Evolutionary conservation across 2,888 invertebrate genomes (phyloP).

Genomic region (Aspidiotus rigidus): DNA sequence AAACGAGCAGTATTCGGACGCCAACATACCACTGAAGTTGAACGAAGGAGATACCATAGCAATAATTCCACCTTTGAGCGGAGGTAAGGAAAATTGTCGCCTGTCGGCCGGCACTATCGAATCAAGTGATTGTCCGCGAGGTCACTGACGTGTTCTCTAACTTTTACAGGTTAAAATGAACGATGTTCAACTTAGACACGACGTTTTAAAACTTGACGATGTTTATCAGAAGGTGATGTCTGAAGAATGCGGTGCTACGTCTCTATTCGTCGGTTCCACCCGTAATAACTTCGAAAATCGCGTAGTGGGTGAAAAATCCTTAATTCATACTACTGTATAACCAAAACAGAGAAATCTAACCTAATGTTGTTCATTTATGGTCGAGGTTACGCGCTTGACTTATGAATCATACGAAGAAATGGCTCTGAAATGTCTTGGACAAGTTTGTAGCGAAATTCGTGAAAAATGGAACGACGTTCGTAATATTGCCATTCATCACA

Average conservation of each 20-base stretch:
- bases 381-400: constrained; percentile 69
- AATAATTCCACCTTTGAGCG: constrained; percentile 88
- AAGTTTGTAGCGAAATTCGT: constrained; percentile 65
- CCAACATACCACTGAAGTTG: constrained; percentile 50
- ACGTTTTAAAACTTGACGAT: constrained; percentile 54
- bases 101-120: too few relatives aligned
- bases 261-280: constrained; percentile 82
- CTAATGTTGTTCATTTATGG: background rate
- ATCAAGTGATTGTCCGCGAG: too few relatives aligned
- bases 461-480: constrained; percentile 63
- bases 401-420: constrained; percentile 91
- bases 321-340: background rate
- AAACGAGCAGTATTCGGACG: constrained; percentile 68
- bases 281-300: constrained; percentile 63
- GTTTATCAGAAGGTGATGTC: constrained; percentile 58
- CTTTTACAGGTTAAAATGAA: constrained; percentile 33
- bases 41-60: constrained; percentile 71
- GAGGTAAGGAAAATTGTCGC: constrained; percentile 53
- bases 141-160: background rate
- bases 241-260: constrained; percentile 74
- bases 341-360: background rate
- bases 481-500: constrained; percentile 78
- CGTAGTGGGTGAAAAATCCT: constrained; percentile 44
- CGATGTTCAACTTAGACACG: constrained; percentile 26
- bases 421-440: constrained; percentile 73